Evolutionary conservation across 2,888 invertebrate species (phyloP).

Genomic region (Ennomos erosarius): DNA sequence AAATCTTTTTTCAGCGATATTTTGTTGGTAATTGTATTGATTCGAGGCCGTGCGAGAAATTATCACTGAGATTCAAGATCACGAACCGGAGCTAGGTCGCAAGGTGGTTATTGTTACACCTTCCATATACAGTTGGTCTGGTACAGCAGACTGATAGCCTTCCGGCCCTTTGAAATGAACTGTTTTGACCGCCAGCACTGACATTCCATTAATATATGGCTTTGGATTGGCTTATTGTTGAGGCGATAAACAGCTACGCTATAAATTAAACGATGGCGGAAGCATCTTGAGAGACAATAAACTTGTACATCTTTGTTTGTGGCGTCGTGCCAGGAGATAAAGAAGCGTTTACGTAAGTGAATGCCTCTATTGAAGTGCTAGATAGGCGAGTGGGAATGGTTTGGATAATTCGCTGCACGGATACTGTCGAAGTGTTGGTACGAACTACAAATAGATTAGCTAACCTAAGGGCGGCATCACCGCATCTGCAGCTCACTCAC

Average conservation of each 20-base stretch:
- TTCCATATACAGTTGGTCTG: constrained; percentile 56
- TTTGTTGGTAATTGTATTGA: constrained; percentile 35
- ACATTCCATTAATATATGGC: constrained; percentile 16
- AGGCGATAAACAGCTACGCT: constrained; percentile 13
- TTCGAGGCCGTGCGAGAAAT: constrained; percentile 45
- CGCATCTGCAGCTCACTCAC: constrained; percentile 34
- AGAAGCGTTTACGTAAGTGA: constrained; percentile 41
- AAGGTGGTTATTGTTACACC: constrained; percentile 70
- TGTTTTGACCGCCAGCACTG: constrained; percentile 34
- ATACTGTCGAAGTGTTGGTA: constrained; percentile 52
- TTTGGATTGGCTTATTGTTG: constrained; percentile 31
- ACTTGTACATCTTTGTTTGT: constrained; percentile 34
- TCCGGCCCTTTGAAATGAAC: constrained; percentile 58
- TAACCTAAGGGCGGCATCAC: constrained; percentile 50
- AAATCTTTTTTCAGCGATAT: constrained; percentile 27
- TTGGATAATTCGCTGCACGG: constrained; percentile 43
- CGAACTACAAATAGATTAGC: constrained; percentile 45
- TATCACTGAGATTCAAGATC: constrained; percentile 40
- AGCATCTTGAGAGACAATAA: constrained; percentile 35
- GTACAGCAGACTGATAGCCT: constrained; percentile 46
- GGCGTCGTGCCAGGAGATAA: constrained; percentile 42
- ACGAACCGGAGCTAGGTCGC: constrained; percentile 55
- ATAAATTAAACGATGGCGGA: constrained; percentile 31
- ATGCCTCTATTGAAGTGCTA: constrained; percentile 33
- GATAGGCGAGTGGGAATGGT: constrained; percentile 29